These are phyloP conservation scores for Odontamblyopus lacepedii DNA, from an alignment of 2,797 vertebrate genomes.

Conservation along the genomic window DNA sequence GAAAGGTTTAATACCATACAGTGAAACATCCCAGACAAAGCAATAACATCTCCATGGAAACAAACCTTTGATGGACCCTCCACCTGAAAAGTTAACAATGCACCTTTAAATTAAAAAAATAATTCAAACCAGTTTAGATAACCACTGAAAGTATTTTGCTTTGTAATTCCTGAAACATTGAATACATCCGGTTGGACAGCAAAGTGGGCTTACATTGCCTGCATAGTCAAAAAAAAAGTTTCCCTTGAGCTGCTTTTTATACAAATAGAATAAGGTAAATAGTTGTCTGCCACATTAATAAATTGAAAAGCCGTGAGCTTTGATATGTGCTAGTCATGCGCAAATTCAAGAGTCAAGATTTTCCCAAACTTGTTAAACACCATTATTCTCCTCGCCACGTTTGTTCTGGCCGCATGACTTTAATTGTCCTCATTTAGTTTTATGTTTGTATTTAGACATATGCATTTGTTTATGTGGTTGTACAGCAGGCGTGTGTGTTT, in stretches of 20 bases:
- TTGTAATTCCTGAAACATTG: no score
- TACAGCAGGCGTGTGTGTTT: conserved; percentile 54
- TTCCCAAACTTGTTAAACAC: background rate
- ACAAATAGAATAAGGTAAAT: background rate
- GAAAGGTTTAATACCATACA: no score
- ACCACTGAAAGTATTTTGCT: background rate
- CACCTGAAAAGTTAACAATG: no score
- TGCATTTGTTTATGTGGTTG: conserved; percentile 65
- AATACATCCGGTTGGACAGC: background rate
- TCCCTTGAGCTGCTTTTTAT: background rate
- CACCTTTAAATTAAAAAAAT: background rate
- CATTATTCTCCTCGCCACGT: conserved; percentile 10
- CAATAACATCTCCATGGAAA: no score
- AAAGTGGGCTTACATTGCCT: background rate
- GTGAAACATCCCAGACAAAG: no score
- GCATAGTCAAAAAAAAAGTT: background rate
- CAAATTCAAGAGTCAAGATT: background rate
- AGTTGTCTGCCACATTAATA: background rate
- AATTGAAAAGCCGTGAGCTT: no score
- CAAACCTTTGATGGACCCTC: no score
- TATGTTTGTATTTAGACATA: conserved; percentile 54
- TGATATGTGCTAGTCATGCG: background rate
- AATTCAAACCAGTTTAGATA: background rate
- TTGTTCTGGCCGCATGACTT: conserved; percentile 50
- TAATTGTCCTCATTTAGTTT: conserved; percentile 63